These are phyloP conservation scores for Oncorhynchus kisutch DNA, from an alignment of 2,113 vertebrate genomes.

Conservation along the genomic window DNA sequence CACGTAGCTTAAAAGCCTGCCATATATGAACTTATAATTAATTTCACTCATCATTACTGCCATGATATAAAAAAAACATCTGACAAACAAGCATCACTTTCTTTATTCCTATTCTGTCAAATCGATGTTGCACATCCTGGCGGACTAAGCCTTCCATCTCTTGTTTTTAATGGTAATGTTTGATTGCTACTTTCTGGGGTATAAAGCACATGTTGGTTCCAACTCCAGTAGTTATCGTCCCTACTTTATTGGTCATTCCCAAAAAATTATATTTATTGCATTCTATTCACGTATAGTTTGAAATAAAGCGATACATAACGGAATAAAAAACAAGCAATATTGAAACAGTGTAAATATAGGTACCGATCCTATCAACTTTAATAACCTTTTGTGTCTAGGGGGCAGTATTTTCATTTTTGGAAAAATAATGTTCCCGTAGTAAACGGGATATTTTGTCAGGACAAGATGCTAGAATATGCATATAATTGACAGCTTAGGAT, in stretches of 20 bases:
- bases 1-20: constrained; percentile 38
- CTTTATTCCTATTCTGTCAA: constrained; percentile 40
- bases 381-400: no score
- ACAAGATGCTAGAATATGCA: no score
- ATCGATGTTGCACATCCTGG: constrained; percentile 50
- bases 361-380: constrained; percentile 52
- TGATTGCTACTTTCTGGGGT: constrained; percentile 70
- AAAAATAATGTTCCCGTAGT: no score
- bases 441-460: no score
- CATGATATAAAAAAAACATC: constrained; percentile 53
- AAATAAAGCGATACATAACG: constrained; percentile 62
- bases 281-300: constrained; percentile 60
- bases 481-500: no score
- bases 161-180: constrained; percentile 49
- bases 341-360: constrained; percentile 74
- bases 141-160: constrained; percentile 36
- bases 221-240: constrained; percentile 32
- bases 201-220: constrained; percentile 71
- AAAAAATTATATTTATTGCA: constrained; percentile 45
- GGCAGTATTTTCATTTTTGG: no score
- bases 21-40: constrained; percentile 43
- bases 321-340: constrained; percentile 62
- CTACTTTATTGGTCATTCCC: constrained; percentile 35
- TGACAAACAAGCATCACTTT: constrained; percentile 36
- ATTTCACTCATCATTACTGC: constrained; percentile 48